Evolutionary conservation across 2,113 vertebrate species (phyloP), one percentile per base, ranked within the genome.

Genomic region (Antechinus flavipes): DNA sequence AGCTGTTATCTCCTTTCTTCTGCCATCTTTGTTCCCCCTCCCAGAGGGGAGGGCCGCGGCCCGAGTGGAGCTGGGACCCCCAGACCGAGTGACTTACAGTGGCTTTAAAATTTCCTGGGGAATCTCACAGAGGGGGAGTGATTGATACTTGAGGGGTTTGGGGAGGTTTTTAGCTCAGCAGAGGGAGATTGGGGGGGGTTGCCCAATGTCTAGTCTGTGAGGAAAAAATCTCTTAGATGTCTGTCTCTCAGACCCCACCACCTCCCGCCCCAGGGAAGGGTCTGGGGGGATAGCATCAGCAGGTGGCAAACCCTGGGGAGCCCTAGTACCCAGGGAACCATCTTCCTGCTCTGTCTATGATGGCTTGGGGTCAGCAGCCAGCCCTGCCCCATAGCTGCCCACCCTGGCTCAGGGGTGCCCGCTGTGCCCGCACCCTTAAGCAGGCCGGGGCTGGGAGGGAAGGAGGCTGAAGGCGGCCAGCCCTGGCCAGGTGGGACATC

Each of bases 391-490:
- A 54, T 35, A 47, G 55, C 53, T 94, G 97, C 96, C 95, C 96
- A 97, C 97, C 96, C 90, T 23, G 91, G 42, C 68, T 94, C 25
- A 7, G 35, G 84, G 93, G 93, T 94, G 92, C 96, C 96, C 96
- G 96, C 96, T 90, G 22, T 91, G 93, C 92, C 97, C 96, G 97
- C 97, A 97, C 97, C 94, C 27, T 91, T 95, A 96, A 96, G 93
- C 47, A 2, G 0, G 95, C 95, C 92, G 19, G 9, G 54, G 9
- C 30, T 16, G 11, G 56, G n/a, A 46, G 11, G 56, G n/a, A 47
- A 49, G 49, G 49, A 49, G 49, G 49, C 49, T 7, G 5, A 49
- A 49, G 49, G 49, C 49, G 6, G 4, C 4, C 49, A 8, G 49
- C 49, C 49, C 49, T 7, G 7, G 49, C 49, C 49, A 49, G 4